Conservation (phyloP, 1,140 invertebrate species). For the Neodiprion fabricii region DNA sequence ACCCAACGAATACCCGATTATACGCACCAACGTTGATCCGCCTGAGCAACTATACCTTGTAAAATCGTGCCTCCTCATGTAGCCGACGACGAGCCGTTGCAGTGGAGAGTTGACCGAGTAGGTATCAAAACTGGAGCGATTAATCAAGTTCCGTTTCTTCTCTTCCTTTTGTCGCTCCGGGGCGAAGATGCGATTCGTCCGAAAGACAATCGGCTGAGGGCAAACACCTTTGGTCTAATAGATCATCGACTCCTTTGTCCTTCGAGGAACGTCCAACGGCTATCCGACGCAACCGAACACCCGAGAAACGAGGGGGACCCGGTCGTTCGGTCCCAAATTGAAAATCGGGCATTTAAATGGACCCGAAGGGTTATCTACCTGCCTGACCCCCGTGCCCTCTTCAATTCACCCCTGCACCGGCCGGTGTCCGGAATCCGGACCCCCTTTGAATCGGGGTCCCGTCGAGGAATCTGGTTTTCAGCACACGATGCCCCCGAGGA, state of each 20-base stretch:
- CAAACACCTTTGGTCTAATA: slow-evolving; percentile 29
- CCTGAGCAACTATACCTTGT: too few relatives aligned
- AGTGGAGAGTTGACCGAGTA: too few relatives aligned
- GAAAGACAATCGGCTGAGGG: neutral
- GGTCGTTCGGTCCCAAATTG: slow-evolving; percentile 12
- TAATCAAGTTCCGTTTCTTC: slow-evolving; percentile 20
- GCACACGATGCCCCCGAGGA: neutral
- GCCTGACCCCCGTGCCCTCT: slow-evolving; percentile 46
- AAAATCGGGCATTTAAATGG: slow-evolving; percentile 51
- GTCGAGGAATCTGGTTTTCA: neutral
- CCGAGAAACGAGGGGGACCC: neutral
- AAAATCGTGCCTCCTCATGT: too few relatives aligned
- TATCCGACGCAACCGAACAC: slow-evolving; percentile 12
- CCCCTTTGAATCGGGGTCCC: neutral
- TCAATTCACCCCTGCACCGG: slow-evolving; percentile 36
- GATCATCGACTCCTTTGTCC: slow-evolving; percentile 28
- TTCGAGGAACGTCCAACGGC: slow-evolving; percentile 23
- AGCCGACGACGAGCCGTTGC: too few relatives aligned
- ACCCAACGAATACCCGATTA: too few relatives aligned
- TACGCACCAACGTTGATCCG: too few relatives aligned
- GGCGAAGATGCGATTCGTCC: slow-evolving; percentile 2
- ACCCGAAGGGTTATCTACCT: slow-evolving; percentile 57
- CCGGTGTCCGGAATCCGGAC: neutral
- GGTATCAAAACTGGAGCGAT: slow-evolving; percentile 30
- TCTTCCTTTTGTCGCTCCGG: neutral